These are phyloP conservation scores for Verasper variegatus DNA, from an alignment of 2,113 vertebrate genomes.

Conservation along the genomic window DNA sequence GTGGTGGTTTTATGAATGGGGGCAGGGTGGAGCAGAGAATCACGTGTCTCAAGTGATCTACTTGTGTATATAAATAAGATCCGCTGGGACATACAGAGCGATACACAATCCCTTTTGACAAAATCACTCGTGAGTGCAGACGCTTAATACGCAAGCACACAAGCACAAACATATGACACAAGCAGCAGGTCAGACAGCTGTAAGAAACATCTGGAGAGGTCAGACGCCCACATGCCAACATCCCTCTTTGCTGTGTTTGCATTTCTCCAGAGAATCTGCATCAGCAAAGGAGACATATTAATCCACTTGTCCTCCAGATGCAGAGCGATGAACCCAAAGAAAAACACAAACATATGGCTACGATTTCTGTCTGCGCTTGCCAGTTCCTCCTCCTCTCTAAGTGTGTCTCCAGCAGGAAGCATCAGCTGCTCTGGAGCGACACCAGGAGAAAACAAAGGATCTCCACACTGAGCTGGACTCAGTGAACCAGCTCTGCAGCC, in stretches of 20 bases:
- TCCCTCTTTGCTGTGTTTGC: conserved; percentile 44
- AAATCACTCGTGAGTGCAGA: conserved; percentile 16
- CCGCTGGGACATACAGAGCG: conserved; percentile 22
- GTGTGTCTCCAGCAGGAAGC: conserved; percentile 20
- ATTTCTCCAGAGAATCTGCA: conserved; percentile 50
- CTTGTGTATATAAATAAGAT: conserved; percentile 34
- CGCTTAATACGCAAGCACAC: not conserved
- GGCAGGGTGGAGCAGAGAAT: conserved; percentile 17
- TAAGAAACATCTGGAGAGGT: conserved; percentile 70
- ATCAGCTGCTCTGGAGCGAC: no score
- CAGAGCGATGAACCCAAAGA: conserved; percentile 32
- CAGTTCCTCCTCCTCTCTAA: conserved; percentile 31
- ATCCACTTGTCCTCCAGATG: conserved; percentile 55
- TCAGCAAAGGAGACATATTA: conserved; percentile 51
- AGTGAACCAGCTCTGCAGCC: conserved; percentile 58
- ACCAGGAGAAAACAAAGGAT: conserved; percentile 46
- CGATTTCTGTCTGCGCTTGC: conserved; percentile 40
- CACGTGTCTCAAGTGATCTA: conserved; percentile 13
- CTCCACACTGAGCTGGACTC: conserved; percentile 54
- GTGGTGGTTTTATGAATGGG: not conserved
- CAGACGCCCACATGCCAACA: conserved; percentile 51
- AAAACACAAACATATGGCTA: conserved; percentile 38
- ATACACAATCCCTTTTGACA: not conserved
- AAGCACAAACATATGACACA: no score
- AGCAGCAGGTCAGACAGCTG: conserved; percentile 62